Evolutionary conservation across 2,888 invertebrate species (phyloP).

Genomic region (Sericinus montela): DNA sequence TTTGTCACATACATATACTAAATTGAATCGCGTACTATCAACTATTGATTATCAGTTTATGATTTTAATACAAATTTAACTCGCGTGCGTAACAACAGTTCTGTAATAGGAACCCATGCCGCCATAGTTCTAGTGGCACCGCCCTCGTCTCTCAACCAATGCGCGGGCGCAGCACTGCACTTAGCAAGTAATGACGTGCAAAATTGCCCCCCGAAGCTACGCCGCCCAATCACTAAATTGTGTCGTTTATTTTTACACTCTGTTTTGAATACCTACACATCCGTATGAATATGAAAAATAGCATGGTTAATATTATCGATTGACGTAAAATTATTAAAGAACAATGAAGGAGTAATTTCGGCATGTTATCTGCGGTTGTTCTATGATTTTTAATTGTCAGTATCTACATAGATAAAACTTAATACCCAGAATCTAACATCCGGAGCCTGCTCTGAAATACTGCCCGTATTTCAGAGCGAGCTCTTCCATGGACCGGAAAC

Average conservation of each 20-base stretch:
- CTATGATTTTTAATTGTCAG: too few species aligned
- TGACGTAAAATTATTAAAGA: too few species aligned
- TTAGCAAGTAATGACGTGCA: constrained; percentile 28
- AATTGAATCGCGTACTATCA: too few species aligned
- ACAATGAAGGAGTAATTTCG: too few species aligned
- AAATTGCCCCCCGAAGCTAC: constrained; percentile 29
- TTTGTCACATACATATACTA: too few species aligned
- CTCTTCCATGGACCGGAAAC: too few species aligned
- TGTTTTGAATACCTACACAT: background rate
- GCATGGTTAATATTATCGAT: background rate
- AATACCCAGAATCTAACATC: too few species aligned
- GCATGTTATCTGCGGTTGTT: too few species aligned
- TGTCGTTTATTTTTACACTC: constrained; percentile 10
- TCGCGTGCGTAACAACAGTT: constrained; percentile 2
- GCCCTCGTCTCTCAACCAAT: constrained; percentile 32
- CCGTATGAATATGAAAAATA: background rate
- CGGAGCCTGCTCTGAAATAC: too few species aligned
- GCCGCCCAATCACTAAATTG: constrained; percentile 27
- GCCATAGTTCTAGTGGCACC: constrained; percentile 29
- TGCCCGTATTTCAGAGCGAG: too few species aligned
- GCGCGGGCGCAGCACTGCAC: constrained; percentile 28
- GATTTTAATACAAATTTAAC: background rate
- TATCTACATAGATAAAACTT: too few species aligned
- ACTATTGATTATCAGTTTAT: too few species aligned
- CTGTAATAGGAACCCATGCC: constrained; percentile 21